A percentile compares a stretch with the other conserved stretches of the same genome.
phyloP scores from a whole-genome alignment of 2,888 invertebrate genomes.

The Hofmannophila pseudospretella region DNA sequence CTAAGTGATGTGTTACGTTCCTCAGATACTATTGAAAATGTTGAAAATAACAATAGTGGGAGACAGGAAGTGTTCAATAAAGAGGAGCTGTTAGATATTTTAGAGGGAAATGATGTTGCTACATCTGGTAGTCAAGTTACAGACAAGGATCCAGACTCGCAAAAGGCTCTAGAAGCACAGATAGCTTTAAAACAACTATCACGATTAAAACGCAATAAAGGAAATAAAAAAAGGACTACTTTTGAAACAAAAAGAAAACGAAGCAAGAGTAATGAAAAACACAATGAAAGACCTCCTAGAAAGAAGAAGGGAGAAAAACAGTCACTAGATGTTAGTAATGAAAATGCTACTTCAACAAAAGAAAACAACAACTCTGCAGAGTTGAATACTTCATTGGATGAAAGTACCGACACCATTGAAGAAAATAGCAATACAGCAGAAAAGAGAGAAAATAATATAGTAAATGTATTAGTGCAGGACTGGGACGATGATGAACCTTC shows the following conservation, averaged over 20 bases:
- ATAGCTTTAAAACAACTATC: conserved; percentile 58
- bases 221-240: conserved; percentile 15
- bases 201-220: conserved; percentile 35
- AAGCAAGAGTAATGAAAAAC: conserved; percentile 11
- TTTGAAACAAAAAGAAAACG: conserved; percentile 16
- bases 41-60: conserved; percentile 53
- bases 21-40: conserved; percentile 47
- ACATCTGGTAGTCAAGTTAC: conserved; percentile 22
- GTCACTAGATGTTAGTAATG: conserved; percentile 13
- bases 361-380: conserved; percentile 9
- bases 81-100: conserved; percentile 64
- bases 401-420: conserved; percentile 7
- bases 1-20: conserved; percentile 59
- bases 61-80: conserved; percentile 67
- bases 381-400: neutral
- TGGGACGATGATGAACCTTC: conserved; percentile 66
- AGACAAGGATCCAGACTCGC: conserved; percentile 13
- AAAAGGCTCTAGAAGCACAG: conserved; percentile 44
- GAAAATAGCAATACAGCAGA: conserved; percentile 10
- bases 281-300: conserved; percentile 18
- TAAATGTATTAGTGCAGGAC: conserved; percentile 74
- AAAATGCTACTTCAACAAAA: conserved; percentile 17
- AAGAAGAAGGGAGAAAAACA: conserved; percentile 18
- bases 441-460: conserved; percentile 47
- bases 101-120: conserved; percentile 60